phyloP scores from a whole-genome alignment of 2,113 vertebrate genomes.

The Periophthalmus modestus region DNA sequence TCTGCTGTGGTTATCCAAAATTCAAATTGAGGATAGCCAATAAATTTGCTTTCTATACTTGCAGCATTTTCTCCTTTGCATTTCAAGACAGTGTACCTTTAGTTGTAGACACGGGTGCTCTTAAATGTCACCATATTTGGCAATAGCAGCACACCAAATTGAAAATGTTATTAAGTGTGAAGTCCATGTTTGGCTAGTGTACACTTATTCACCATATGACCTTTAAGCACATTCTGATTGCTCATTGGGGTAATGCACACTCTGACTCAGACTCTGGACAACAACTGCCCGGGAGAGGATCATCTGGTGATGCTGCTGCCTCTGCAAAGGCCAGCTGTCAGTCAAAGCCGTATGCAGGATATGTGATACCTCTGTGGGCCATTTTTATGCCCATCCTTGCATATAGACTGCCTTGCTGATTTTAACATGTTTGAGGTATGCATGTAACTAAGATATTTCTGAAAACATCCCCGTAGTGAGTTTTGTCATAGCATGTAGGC shows the following conservation, averaged over 20 bases:
- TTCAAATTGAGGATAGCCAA: background rate
- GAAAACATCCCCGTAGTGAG: background rate
- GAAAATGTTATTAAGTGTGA: slow-evolving; percentile 5
- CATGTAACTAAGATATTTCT: background rate
- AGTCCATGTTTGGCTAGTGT: slow-evolving; percentile 10
- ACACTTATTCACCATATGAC: slow-evolving; percentile 31
- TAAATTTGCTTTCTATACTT: no score
- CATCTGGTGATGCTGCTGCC: slow-evolving; percentile 25
- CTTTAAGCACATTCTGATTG: slow-evolving; percentile 40
- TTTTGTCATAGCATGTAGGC: background rate
- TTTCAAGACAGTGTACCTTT: background rate
- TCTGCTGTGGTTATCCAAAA: background rate
- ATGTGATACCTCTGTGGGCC: background rate
- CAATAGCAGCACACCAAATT: background rate
- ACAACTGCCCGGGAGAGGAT: slow-evolving; percentile 10
- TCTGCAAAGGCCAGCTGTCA: slow-evolving; percentile 44
- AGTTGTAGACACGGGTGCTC: background rate
- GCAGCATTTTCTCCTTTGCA: background rate
- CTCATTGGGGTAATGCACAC: slow-evolving; percentile 11
- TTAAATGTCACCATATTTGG: slow-evolving; percentile 40
- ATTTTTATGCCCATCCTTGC: background rate
- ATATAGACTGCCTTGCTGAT: background rate
- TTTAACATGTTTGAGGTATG: background rate
- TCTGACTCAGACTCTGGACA: slow-evolving; percentile 26
- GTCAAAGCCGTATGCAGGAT: slow-evolving; percentile 5